Base-by-base conservation (phyloP, 2,888 invertebrate genomes). In the Leucoma salicis region DNA sequence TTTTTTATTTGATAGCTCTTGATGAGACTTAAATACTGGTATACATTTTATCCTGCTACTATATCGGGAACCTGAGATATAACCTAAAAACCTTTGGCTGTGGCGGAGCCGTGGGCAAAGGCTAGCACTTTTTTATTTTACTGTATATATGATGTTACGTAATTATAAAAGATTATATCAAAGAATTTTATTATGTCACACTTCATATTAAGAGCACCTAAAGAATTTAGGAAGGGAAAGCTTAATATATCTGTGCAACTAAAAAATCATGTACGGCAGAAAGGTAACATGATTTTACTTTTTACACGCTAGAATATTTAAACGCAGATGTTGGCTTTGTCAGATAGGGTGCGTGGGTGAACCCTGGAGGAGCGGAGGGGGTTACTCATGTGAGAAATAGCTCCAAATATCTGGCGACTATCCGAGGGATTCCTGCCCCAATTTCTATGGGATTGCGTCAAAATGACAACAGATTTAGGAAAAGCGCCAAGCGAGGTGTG, bases 391-490 rank as follows among this genome's bases (percentile, higher is more conserved):
- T 85, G 83, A 86, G 77, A 81, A 86, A 87, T 87, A 81, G 82
- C 78, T 70, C 61, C 75, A 63, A 88, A 88, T 85, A 82, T 82
- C 75, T 82, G 64, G 74, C 74, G 79, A 83, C 77, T 84, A 81
- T 82, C 79, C 81, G 69, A 73, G 74, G 80, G 84, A 82, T 82
- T 78, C 77, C 60, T 74, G 76, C 66, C 82, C 85, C 80, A 78
- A 82, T 82, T 84, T 82, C 76, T 71, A 72, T 72, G 79, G 83
- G 85, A 85, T 86, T 81, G 81, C 72, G 69, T 66, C 82, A 63
- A 84, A 87, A 86, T 87, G 87, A 88, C 88, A 87, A 87, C 85
- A 87, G 87, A 87, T 87, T 87, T 85, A 82, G 82, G 85, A 78
- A 83, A 85, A 84, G 85, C 82, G 85, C 69, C 75, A 79, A 87